Base-by-base conservation (phyloP, 2,797 vertebrate genomes). In the Mallotus villosus region DNA sequence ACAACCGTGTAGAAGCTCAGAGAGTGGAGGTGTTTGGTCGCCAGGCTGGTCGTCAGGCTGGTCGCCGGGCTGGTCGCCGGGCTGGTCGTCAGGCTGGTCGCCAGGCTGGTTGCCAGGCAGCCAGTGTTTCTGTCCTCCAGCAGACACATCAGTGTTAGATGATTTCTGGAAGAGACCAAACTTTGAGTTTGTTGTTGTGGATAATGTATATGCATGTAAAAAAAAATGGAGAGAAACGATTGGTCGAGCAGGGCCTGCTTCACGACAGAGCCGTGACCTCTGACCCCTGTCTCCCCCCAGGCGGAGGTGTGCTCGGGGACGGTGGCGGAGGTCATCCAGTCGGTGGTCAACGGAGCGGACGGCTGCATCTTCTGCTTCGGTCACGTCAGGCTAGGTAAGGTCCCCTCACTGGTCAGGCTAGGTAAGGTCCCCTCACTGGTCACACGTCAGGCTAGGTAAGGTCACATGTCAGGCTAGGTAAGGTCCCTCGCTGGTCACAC, bases 291-390 rank as follows among this genome's bases (percentile, higher is more conserved):
- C 51, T 2, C 46, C 2, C 25, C 46, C 2, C 83, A 91, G 88
- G 91, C 85, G 67, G 88, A 90, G 86, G 87, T 91, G 83, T 92
- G 90, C 78, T 90, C 86, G 76, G 97, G 97, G 86, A 97, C 96
- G 4, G 96, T 99, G 81, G 95, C 97, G 1, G 97, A 99, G 74
- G 95, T 99, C 90, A 96, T 99, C 82, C 98, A 98, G 93, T 95
- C 97, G 22, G 98, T 98, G 85, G 95, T 99, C 87, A 95, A 97
- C 7, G 98, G 98, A 79, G 95, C 97, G 76, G 97, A 99, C 78
- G 98, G 98, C 78, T 99, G 98, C 92, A 94, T 99, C 91, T 98
- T 99, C 91, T 97, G 96, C 92, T 99, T 98, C 8, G 97, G 98
- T 87, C 97, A 97, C 83, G 92, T 92, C 87, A 94, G 94, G 92